Evolutionary conservation across 2,113 vertebrate genomes (phyloP).

Genomic region (Myotis davidii): DNA sequence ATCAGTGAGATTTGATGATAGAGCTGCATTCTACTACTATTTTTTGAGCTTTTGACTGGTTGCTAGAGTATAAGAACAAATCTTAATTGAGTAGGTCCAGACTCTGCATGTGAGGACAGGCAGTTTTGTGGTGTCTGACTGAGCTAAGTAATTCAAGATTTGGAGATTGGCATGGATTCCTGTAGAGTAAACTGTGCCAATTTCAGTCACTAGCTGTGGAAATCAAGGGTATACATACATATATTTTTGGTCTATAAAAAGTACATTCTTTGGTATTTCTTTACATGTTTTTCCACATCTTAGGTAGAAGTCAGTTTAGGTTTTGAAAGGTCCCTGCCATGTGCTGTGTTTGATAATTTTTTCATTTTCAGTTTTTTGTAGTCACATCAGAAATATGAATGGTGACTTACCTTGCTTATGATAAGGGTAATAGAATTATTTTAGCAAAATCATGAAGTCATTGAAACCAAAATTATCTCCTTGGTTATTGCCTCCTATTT

Average conservation of each 20-base stretch:
- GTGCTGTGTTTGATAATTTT: not conserved
- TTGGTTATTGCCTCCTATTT: not conserved
- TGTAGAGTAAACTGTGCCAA: conserved; percentile 46
- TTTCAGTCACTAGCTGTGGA: conserved; percentile 56
- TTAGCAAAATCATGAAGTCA: not conserved
- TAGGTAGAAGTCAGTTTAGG: conserved; percentile 49
- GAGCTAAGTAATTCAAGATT: conserved; percentile 35
- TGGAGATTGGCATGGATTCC: conserved; percentile 6
- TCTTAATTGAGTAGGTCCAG: conserved; percentile 21
- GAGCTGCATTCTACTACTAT: not conserved
- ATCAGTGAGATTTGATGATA: conserved; percentile 8
- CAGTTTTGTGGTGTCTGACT: conserved; percentile 62
- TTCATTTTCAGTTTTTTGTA: conserved; percentile 48
- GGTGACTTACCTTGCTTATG: conserved; percentile 20
- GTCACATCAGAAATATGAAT: conserved; percentile 3
- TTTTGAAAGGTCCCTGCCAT: conserved; percentile 15
- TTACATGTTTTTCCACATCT: conserved; percentile 28
- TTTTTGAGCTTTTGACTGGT: conserved; percentile 32
- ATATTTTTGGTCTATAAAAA: conserved; percentile 39
- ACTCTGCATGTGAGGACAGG: conserved; percentile 54
- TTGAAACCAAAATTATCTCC: not conserved
- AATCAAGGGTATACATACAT: conserved; percentile 40
- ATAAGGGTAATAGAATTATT: conserved; percentile 11
- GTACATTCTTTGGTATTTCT: conserved; percentile 46
- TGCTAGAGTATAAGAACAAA: conserved; percentile 37